Percentiles rank a stretch among this genome's conserved stretches.
Evolutionary conservation across 2,113 vertebrate species (phyloP).

Genomic region (Butorides virescens): DNA sequence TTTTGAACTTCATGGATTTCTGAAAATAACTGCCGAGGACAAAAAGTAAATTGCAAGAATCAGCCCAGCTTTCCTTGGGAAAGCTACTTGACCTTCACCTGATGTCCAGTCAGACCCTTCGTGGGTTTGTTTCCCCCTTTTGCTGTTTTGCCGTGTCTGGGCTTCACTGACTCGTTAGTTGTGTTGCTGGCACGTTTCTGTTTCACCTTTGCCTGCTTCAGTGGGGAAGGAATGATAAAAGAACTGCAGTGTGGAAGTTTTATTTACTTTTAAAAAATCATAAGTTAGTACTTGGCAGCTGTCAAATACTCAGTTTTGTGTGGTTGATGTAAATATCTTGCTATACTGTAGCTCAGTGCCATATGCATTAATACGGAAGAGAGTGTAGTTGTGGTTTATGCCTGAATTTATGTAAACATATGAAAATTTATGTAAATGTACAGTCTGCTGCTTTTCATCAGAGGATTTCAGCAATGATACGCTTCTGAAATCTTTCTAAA

Average conservation of each 20-base stretch:
- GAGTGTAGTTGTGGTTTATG: background rate
- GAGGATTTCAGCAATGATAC: background rate
- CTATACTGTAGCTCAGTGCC: background rate
- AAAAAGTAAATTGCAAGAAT: background rate
- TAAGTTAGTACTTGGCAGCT: background rate
- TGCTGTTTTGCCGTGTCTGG: background rate
- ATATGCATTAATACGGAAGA: background rate
- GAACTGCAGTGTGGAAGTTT: background rate
- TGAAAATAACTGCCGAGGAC: background rate
- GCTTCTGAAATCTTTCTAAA: background rate
- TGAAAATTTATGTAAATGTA: constrained; percentile 18
- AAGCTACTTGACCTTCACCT: background rate
- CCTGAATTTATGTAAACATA: background rate
- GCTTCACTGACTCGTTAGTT: background rate
- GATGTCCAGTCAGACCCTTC: background rate
- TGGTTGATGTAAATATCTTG: background rate
- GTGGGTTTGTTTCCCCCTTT: background rate
- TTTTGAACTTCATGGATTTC: background rate
- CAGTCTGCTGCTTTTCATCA: background rate
- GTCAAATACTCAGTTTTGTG: background rate
- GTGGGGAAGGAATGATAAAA: background rate
- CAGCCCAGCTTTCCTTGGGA: background rate
- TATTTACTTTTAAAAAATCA: background rate
- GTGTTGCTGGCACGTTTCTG: background rate
- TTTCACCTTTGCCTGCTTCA: background rate